Evolutionary conservation across 2,113 vertebrate genomes (phyloP), one percentile per base, ranked within the genome.

Genomic region (Eublepharis macularius): DNA sequence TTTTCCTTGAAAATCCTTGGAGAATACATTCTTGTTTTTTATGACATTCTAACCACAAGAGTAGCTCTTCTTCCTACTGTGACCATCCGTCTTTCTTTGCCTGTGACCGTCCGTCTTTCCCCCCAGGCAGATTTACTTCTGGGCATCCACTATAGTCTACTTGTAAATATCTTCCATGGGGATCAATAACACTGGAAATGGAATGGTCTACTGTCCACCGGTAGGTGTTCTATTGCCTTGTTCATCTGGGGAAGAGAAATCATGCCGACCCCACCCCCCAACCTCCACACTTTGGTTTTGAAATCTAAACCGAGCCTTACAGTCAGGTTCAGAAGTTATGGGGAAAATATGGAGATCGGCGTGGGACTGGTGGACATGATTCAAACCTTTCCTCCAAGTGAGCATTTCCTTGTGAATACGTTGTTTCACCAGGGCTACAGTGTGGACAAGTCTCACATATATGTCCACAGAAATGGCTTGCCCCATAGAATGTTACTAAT

Each of bases 61-160:
- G 83, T 70, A 82, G 43, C 41, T 51, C n/a, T 83, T 63, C 5
- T n/a, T 34, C 68, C 73, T 39, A 51, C 21, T 39, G 34, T 4
- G 21, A 0, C 24, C 41, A 85, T 86, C 47, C 1, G 0, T 0
- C 0, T 13, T 45, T 51, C 26, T 73, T 77, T 84, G 49, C 47
- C 36, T 13, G 34, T 4, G 21, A 0, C 24, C 41, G 85, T 86
- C 47, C 1, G 0, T 0, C 0, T 36, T 81, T 80, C 87, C 69
- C 26, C 73, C 68, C 12, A 49, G 45, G 26, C 26, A 75, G 26
- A 47, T 75, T 47, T 75, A 32, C 41, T 75, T 45, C 16, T 47
- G 51, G 36, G 12, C 54, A 41, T 78, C 11, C 70, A 34, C 24
- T 51, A 32, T 49, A 76, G 24, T 19, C 4, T 60, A 19, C 10